These are phyloP conservation scores for Meandrina meandrites DNA, from an alignment of 92 coral and sea anemone species.

Conservation along the genomic window DNA sequence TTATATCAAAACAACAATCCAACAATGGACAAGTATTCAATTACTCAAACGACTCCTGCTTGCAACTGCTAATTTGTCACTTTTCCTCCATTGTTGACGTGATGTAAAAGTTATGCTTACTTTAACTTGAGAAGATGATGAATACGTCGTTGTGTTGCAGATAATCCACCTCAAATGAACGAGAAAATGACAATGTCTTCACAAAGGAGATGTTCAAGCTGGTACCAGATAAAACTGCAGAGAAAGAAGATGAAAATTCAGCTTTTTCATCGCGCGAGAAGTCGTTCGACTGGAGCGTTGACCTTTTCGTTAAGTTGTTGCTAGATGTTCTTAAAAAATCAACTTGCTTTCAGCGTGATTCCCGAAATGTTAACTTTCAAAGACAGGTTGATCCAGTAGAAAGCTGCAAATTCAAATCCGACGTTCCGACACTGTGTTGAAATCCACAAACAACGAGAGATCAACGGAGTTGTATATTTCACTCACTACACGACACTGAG, in stretches of 20 bases:
- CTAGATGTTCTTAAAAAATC: neutral
- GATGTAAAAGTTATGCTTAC: neutral
- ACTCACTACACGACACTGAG: neutral
- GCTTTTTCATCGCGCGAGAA: neutral
- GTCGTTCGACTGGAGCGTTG: neutral
- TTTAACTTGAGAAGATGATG: neutral
- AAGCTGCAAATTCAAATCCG: too few relatives aligned
- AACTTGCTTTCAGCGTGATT: neutral
- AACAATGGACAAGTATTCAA: neutral
- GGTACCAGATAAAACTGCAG: constrained; percentile 8
- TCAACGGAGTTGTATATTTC: neutral
- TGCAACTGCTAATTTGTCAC: neutral
- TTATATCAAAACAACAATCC: neutral
- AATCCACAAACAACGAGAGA: neutral
- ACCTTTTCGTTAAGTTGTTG: neutral
- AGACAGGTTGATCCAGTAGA: neutral
- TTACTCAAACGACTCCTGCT: neutral
- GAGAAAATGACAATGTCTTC: neutral
- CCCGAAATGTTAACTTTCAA: neutral
- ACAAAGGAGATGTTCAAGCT: neutral
- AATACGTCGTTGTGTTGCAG: neutral
- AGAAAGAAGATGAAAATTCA: neutral
- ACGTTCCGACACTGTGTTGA: neutral
- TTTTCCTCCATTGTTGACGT: neutral
- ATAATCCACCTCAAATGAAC: neutral